Evolutionary conservation across 2,113 vertebrate genomes (phyloP).

Genomic region (Tichodroma muraria): DNA sequence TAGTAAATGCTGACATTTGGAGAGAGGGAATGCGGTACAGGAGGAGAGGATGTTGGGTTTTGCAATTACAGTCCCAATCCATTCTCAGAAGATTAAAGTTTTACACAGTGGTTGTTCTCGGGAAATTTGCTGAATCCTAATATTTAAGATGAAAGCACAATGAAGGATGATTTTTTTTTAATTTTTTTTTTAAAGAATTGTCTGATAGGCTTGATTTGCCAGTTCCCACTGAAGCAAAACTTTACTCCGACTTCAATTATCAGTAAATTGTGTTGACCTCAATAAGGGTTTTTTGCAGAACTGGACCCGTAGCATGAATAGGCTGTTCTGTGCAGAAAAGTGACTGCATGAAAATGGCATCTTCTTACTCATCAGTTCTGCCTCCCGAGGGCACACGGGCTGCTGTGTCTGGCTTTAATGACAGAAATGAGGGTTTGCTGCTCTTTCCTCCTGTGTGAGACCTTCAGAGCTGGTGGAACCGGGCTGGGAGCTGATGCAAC

Average conservation of each 20-base stretch:
- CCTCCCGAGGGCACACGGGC: neutral
- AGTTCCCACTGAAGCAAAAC: conserved; percentile 32
- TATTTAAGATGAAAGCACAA: conserved; percentile 49
- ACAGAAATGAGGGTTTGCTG: neutral
- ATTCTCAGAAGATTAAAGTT: conserved; percentile 48
- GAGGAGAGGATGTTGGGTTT: neutral
- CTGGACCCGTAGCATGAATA: neutral
- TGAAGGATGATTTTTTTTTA: neutral
- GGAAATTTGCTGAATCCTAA: conserved; percentile 43
- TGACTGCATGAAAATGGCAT: conserved; percentile 10
- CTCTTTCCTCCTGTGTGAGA: neutral
- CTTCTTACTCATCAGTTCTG: conserved; percentile 43
- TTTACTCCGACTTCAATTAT: conserved; percentile 41
- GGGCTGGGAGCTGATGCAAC: neutral
- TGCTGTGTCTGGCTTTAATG: neutral
- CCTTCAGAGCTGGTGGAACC: neutral
- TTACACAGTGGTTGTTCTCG: conserved; percentile 35
- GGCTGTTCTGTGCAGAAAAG: neutral
- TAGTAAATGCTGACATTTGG: neutral
- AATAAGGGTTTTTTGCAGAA: neutral
- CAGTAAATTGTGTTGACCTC: conserved; percentile 52
- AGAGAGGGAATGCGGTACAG: neutral
- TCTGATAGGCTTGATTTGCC: conserved; percentile 34
- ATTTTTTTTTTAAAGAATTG: neutral
- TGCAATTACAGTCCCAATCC: conserved; percentile 30